Percentiles rank a stretch among this genome's conserved stretches.
Evolutionary conservation across 2,888 invertebrate species (phyloP).

Genomic region (Mesochorus sp.): DNA sequence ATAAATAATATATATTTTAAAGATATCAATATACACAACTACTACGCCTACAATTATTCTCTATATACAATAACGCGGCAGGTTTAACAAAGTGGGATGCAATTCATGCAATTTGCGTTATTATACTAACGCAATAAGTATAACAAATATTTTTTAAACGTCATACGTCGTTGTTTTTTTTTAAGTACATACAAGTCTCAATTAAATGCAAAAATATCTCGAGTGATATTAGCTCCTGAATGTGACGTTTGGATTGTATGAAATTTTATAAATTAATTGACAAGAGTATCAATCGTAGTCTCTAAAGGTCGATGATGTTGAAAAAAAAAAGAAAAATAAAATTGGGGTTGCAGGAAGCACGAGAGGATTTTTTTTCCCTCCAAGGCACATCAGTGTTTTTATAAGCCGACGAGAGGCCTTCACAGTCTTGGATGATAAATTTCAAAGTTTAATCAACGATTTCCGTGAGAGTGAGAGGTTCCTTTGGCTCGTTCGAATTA

Average conservation of each 20-base stretch:
- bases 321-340: no score
- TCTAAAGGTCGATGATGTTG: no score
- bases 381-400: no score
- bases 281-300: no score
- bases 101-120: neutral
- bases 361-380: no score
- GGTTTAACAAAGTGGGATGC: slow-evolving; percentile 16
- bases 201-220: slow-evolving; percentile 11
- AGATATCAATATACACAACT: slow-evolving; percentile 51
- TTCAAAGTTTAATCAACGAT: slow-evolving; percentile 51
- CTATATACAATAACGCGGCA: slow-evolving; percentile 59
- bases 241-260: no score
- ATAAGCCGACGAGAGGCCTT: no score
- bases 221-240: no score
- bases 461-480: neutral
- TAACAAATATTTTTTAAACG: neutral
- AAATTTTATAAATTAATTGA: no score
- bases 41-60: slow-evolving; percentile 54
- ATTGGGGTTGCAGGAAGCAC: no score
- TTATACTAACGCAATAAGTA: neutral
- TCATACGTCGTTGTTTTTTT: neutral
- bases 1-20: slow-evolving; percentile 53
- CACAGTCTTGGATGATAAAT: no score
- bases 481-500: neutral
- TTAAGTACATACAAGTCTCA: neutral